Evolutionary conservation across 1,140 invertebrate genomes (phyloP).

Genomic region (Bradysia coprophila): DNA sequence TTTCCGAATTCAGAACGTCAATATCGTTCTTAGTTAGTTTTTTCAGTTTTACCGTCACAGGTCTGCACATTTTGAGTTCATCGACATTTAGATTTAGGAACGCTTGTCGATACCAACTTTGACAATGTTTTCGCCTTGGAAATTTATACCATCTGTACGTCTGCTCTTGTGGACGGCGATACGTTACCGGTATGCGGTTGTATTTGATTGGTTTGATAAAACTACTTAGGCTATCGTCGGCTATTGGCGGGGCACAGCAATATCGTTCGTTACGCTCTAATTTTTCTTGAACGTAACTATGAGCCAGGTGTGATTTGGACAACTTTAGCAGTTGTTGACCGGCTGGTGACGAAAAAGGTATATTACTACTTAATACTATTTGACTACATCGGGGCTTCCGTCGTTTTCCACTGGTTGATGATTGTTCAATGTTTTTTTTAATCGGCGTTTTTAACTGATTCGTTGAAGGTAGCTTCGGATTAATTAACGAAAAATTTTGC

Average conservation of each 20-base stretch:
- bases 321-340: slow-evolving; percentile 28
- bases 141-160: slow-evolving; percentile 30
- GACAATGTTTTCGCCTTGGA: slow-evolving; percentile 18
- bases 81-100: slow-evolving; percentile 19
- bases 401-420: slow-evolving; percentile 8
- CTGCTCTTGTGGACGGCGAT: slow-evolving; percentile 18
- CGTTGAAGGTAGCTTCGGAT: neutral
- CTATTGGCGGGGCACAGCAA: slow-evolving; percentile 25
- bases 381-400: slow-evolving; percentile 26
- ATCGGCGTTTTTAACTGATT: neutral
- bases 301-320: slow-evolving; percentile 27
- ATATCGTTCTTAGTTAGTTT: slow-evolving; percentile 20
- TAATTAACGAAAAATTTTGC: neutral
- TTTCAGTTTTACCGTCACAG: slow-evolving; percentile 25
- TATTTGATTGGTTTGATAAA: slow-evolving; percentile 21
- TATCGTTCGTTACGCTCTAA: slow-evolving; percentile 31
- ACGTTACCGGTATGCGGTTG: slow-evolving; percentile 25
- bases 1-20: slow-evolving; percentile 16
- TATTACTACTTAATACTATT: slow-evolving; percentile 27
- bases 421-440: neutral
- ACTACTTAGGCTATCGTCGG: slow-evolving; percentile 7
- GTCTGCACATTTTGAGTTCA: slow-evolving; percentile 22
- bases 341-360: slow-evolving; percentile 35
- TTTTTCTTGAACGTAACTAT: slow-evolving; percentile 28
- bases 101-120: slow-evolving; percentile 13